These are phyloP conservation scores for Eucriotettix oculatus DNA, from an alignment of 2,888 invertebrate genomes.

Conservation along the genomic window DNA sequence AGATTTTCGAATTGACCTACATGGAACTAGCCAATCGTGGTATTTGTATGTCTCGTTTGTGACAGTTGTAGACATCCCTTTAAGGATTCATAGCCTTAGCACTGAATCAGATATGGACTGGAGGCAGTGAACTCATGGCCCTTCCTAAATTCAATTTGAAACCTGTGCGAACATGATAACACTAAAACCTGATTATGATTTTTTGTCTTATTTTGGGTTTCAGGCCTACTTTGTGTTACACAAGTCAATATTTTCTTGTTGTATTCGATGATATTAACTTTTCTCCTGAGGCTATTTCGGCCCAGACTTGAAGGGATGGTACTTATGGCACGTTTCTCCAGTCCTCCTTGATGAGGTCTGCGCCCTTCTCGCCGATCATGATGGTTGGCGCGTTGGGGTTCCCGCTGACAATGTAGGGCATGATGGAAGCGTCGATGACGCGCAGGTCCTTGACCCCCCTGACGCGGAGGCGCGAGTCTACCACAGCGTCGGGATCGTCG, in stretches of 20 bases:
- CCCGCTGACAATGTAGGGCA: conserved; percentile 78
- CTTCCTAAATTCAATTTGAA: no score
- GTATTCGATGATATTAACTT: background rate
- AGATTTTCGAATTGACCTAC: no score
- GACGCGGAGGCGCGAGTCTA: conserved; percentile 57
- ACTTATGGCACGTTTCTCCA: conserved; percentile 31
- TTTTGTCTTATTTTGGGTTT: no score
- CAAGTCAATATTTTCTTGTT: background rate
- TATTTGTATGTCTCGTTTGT: no score
- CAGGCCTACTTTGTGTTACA: background rate
- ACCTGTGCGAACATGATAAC: no score
- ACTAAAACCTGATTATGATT: no score
- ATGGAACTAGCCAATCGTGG: no score
- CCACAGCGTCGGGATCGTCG: conserved; percentile 58
- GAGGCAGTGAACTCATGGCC: no score
- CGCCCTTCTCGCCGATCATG: conserved; percentile 81
- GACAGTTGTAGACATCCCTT: no score
- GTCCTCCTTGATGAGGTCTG: conserved; percentile 78
- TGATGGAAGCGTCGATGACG: conserved; percentile 71
- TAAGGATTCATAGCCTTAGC: no score
- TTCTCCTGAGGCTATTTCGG: background rate
- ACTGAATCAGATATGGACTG: no score
- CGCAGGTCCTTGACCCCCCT: conserved; percentile 61
- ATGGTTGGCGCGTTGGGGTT: conserved; percentile 81
- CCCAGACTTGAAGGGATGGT: background rate